These are phyloP conservation scores for Loris lydekkerianus DNA, from an alignment of 2,797 vertebrate genomes.

Conservation along the genomic window DNA sequence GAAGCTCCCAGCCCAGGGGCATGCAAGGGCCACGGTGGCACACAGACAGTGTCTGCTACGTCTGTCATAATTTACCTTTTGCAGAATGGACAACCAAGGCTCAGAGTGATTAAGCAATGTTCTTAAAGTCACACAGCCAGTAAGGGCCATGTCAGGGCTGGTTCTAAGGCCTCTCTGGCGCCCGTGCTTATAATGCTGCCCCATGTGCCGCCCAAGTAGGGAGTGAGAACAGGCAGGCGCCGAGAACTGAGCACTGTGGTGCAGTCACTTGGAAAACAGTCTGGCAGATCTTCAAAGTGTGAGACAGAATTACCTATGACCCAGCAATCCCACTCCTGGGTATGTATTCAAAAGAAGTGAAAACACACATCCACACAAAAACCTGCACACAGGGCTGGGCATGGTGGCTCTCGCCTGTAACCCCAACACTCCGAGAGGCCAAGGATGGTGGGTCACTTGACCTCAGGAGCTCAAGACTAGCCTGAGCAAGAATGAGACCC, in stretches of 20 bases:
- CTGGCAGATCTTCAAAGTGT: not conserved
- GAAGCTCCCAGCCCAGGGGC: not conserved
- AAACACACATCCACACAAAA: fast-evolving
- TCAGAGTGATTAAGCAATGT: not conserved
- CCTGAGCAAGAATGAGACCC: no score
- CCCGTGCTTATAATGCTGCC: not conserved
- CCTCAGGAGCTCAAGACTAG: no score
- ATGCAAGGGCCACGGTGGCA: fast-evolving
- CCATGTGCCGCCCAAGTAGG: not conserved
- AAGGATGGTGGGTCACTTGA: no score
- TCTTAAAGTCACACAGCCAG: not conserved
- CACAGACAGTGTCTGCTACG: fast-evolving
- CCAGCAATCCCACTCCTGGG: not conserved
- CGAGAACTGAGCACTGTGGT: fast-evolving
- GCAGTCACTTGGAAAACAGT: fast-evolving
- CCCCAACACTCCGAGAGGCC: no score
- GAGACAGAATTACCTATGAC: fast-evolving
- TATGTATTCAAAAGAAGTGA: fast-evolving
- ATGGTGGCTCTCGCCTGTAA: no score
- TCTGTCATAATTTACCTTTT: not conserved
- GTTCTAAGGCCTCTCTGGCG: not conserved
- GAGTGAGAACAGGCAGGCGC: not conserved
- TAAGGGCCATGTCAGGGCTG: not conserved
- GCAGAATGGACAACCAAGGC: not conserved
- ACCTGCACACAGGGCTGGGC: not conserved